phyloP scores from a whole-genome alignment of 2,797 vertebrate species.

The Silurus aristotelis region DNA sequence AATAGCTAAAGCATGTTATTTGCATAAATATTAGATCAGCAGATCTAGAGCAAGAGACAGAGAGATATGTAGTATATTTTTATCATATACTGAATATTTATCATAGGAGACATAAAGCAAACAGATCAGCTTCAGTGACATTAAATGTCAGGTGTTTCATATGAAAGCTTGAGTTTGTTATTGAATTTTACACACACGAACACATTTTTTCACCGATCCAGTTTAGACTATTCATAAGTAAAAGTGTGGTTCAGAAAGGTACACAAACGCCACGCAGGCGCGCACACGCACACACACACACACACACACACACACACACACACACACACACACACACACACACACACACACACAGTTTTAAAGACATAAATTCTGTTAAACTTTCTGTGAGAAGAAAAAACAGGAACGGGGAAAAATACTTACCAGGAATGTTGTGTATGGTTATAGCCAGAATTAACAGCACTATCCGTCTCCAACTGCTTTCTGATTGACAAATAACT shows the following conservation, averaged over 20 bases:
- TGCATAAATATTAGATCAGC: not conserved
- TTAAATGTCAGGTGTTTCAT: slow-evolving; percentile 23
- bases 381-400: not conserved
- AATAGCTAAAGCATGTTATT: not conserved
- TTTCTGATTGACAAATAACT: slow-evolving; percentile 50
- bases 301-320: no score
- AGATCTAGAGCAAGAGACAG: not conserved
- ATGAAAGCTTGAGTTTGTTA: slow-evolving; percentile 11
- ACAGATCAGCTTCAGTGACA: not conserved
- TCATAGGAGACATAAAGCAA: not conserved
- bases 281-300: no score
- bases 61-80: no score
- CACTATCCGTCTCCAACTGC: slow-evolving; percentile 86
- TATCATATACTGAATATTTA: slow-evolving; percentile 9
- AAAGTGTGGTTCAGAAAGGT: not conserved
- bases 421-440: slow-evolving; percentile 96
- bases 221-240: slow-evolving; percentile 9
- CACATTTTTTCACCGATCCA: not conserved
- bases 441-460: slow-evolving; percentile 94
- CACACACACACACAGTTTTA: not conserved
- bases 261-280: no score
- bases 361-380: not conserved
- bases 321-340: not conserved
- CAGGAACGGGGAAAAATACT: slow-evolving; percentile 45
- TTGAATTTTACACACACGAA: not conserved